phyloP scores from a whole-genome alignment of 2,797 vertebrate species.

The Lagorchestes hirsutus region DNA sequence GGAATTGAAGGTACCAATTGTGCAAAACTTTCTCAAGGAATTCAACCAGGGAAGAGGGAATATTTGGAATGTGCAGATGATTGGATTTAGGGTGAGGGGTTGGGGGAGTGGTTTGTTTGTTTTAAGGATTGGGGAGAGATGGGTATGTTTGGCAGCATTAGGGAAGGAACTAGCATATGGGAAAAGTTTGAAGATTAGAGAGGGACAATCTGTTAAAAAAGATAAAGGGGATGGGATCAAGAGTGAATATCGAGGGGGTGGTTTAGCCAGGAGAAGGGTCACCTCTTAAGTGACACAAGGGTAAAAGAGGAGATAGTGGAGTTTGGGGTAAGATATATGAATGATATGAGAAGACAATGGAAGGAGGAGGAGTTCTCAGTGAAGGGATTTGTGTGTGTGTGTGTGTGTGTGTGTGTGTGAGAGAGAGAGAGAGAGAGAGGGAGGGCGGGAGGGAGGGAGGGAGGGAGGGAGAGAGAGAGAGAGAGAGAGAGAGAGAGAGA shows the following conservation, averaged over 20 bases:
- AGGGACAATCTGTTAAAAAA: neutral
- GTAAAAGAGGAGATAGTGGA: neutral
- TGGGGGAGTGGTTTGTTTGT: neutral
- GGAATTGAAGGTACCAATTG: neutral
- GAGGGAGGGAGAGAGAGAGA: no score
- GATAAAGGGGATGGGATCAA: neutral
- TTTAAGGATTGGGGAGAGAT: neutral
- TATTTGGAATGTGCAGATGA: neutral
- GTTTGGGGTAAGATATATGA: neutral
- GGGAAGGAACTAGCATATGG: neutral
- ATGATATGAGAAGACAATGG: neutral
- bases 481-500: no score
- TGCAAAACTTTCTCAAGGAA: neutral
- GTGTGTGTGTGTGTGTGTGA: no score
- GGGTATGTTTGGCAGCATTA: neutral
- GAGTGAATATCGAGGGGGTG: neutral
- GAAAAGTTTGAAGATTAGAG: neutral
- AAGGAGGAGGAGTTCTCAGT: neutral
- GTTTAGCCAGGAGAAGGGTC: neutral
- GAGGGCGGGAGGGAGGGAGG: no score
- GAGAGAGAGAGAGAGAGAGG: no score
- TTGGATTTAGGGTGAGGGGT: neutral
- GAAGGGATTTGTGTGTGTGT: neutral
- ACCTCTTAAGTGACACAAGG: neutral
- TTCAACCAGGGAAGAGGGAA: neutral